Evolutionary conservation across 2,113 vertebrate genomes (phyloP).

Genomic region (Vanacampus margaritifer): DNA sequence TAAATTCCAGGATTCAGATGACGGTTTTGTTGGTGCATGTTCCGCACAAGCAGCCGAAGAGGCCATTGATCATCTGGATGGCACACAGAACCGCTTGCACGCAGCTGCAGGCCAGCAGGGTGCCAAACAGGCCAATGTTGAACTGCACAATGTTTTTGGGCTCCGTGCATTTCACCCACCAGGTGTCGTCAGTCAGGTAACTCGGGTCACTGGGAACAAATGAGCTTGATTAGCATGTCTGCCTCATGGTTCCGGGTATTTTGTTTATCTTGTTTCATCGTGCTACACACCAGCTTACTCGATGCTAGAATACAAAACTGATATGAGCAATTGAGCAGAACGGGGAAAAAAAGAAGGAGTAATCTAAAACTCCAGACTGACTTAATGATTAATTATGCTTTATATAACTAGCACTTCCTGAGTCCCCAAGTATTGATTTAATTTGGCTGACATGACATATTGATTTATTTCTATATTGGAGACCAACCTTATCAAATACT

Average conservation of each 20-base stretch:
- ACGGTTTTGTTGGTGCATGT: slow-evolving; percentile 65
- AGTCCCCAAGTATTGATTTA: too few species aligned
- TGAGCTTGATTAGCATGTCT: neutral
- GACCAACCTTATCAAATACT: too few species aligned
- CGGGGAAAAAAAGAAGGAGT: too few species aligned
- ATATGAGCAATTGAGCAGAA: too few species aligned
- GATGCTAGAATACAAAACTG: too few species aligned
- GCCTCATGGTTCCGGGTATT: neutral
- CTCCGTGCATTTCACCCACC: slow-evolving; percentile 37
- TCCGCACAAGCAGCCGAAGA: slow-evolving; percentile 75
- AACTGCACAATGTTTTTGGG: slow-evolving; percentile 68
- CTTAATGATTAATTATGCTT: too few species aligned
- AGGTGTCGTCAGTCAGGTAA: slow-evolving; percentile 53
- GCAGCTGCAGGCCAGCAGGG: slow-evolving; percentile 55
- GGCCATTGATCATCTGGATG: slow-evolving; percentile 72
- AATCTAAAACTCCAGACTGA: too few species aligned
- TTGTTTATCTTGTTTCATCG: too few species aligned
- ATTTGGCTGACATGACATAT: too few species aligned
- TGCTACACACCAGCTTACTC: too few species aligned
- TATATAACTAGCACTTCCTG: too few species aligned
- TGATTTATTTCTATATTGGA: too few species aligned
- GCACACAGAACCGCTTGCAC: slow-evolving; percentile 68
- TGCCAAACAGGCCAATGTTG: slow-evolving; percentile 67
- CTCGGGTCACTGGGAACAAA: slow-evolving; percentile 16
- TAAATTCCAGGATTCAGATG: slow-evolving; percentile 7